Conservation (phyloP, 1,140 invertebrate species). For the Trachymyrmex cornetzi region DNA sequence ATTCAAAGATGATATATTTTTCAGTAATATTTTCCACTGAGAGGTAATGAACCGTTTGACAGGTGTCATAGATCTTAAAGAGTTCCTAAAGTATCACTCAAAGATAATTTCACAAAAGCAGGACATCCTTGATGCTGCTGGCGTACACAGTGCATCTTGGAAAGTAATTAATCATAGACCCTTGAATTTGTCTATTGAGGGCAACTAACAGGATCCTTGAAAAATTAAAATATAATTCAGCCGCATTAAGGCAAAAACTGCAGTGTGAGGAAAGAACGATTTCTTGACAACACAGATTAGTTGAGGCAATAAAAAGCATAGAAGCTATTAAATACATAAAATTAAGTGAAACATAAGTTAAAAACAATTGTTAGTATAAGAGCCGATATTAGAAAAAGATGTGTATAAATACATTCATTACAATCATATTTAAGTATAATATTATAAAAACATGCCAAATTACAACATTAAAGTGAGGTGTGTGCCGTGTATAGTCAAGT, state of each 20-base stretch:
- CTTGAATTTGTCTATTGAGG: constrained; percentile 6
- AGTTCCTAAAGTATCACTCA: constrained; percentile 17
- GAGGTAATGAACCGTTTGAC: constrained; percentile 61
- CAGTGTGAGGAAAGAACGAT: neutral
- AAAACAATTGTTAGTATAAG: no score
- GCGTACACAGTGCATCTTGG: constrained; percentile 1
- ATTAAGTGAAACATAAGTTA: no score
- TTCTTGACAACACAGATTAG: neutral
- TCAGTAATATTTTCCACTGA: neutral
- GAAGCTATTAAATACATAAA: neutral
- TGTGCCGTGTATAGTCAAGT: no score
- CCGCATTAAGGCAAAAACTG: neutral
- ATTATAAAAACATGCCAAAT: no score
- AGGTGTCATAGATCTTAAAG: constrained; percentile 29
- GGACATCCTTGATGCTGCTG: constrained; percentile 11
- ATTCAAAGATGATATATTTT: constrained; percentile 33
- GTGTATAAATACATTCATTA: no score
- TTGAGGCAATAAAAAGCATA: neutral
- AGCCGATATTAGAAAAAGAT: no score
- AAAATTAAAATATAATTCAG: constrained; percentile 32
- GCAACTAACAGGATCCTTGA: neutral
- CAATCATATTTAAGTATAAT: no score
- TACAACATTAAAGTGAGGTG: no score
- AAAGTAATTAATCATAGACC: constrained; percentile 66
- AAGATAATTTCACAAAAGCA: constrained; percentile 57